Base-by-base conservation (phyloP, 2,113 vertebrate genomes). In the Dendrocopos noguchii region DNA sequence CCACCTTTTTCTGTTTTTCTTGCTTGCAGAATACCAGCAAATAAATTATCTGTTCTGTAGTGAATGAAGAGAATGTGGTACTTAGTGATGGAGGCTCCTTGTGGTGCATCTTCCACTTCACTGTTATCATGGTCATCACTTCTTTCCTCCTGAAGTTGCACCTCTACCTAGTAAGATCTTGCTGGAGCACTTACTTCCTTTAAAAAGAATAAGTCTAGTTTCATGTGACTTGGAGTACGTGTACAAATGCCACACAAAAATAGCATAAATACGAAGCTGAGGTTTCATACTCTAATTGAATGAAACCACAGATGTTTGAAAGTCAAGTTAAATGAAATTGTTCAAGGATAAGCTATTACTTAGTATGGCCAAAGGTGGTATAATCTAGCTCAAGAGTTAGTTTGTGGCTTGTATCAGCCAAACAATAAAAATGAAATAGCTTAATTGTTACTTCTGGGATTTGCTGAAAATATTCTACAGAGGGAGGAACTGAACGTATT, bases 391-490 rank as follows among this genome's bases (percentile, higher is more conserved):
- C 17, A 60, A 57, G 61, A 63, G 33, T 53, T 21, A 61, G 18
- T 66, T 94, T 89, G 44, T 20, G 74, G 42, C 88, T 96, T n/a
- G 5, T 57, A 47, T 75, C 56, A 67, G 17, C 7, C 81, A 61
- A 87, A 67, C 24, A 77, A 15, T 47, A 67, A 77, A 87, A 89
- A 55, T 15, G 2, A 81, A 83, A 28, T 50, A 10, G 10, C 28
- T 80, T 88, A 88, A 81, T 95, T 84, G 39, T 21, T 81, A 46
- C 73, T 80, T 66, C 7, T 60, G 81, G 61, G 75, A 81, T 86
- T 88, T 53, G 47, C 15, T 88, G 67, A 72, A 82, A 78, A 67
- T 56, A 25, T 39, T 39, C 20, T 90, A 16, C 16, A 29, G 59
- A 42, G 33, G 19, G n/a, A 27, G 60, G 52, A 24, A 70, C 6